Conservation (phyloP, 2,888 invertebrate species). For the Xiphydria camelus region DNA sequence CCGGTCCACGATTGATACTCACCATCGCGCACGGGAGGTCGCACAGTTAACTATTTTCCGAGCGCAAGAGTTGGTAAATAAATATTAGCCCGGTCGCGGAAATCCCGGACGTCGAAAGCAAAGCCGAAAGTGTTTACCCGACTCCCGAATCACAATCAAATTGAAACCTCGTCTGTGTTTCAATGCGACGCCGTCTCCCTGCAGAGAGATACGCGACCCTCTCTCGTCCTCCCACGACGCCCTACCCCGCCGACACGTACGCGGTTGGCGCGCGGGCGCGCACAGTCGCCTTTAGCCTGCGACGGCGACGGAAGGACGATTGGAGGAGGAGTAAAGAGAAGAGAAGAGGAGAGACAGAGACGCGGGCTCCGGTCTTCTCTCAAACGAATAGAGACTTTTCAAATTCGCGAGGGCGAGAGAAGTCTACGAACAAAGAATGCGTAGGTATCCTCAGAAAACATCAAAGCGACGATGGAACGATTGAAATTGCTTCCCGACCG, state of each 20-base stretch:
- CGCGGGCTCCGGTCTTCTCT: conserved; percentile 2
- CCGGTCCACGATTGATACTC: too few relatives aligned
- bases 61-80: conserved; percentile 21
- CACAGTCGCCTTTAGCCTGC: too few relatives aligned
- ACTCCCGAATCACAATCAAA: conserved; percentile 32
- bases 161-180: conserved; percentile 16
- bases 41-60: too few relatives aligned
- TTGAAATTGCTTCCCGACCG: conserved; percentile 53
- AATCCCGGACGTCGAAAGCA: conserved; percentile 11
- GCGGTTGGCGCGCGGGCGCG: too few relatives aligned
- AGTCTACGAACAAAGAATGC: conserved; percentile 36
- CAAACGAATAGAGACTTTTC: conserved; percentile 12
- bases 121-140: conserved; percentile 27
- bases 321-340: neutral
- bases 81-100: conserved; percentile 29
- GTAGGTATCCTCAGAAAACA: conserved; percentile 46
- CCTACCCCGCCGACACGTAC: too few relatives aligned
- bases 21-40: conserved; percentile 8
- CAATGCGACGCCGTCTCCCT: neutral
- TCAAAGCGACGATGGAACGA: conserved; percentile 48
- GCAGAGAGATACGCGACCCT: neutral
- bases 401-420: conserved; percentile 1
- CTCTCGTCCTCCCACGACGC: too few relatives aligned
- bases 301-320: neutral
- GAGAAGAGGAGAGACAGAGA: neutral